Conservation (phyloP, 2,888 invertebrate genomes). For the Diploptera punctata region DNA sequence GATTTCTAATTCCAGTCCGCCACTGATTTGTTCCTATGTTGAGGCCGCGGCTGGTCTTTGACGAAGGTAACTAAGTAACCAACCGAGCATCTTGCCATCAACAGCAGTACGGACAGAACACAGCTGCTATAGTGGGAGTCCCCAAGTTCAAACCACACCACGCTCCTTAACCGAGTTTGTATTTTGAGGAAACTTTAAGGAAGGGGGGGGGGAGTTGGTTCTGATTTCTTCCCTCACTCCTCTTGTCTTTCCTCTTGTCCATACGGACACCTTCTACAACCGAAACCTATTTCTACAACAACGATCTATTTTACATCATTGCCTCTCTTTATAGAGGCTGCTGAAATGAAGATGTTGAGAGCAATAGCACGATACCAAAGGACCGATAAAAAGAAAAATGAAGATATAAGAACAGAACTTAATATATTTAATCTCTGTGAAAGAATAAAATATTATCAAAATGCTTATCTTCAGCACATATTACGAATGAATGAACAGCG, state of each 20-base stretch:
- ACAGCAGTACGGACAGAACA: conserved; percentile 20
- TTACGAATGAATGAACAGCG: no score
- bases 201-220: not conserved
- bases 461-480: no score
- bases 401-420: no score
- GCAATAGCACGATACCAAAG: no score
- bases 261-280: conserved; percentile 6
- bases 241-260: conserved; percentile 15
- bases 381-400: no score
- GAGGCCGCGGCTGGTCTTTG: conserved; percentile 9
- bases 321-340: no score
- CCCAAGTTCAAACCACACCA: conserved; percentile 37
- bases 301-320: conserved; percentile 20
- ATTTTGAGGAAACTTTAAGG: conserved; percentile 32
- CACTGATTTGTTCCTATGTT: not conserved
- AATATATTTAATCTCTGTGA: no score
- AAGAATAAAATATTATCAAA: no score
- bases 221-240: conserved; percentile 16
- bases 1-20: no score
- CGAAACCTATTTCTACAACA: not conserved
- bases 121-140: conserved; percentile 8
- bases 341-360: no score
- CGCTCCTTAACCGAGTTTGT: conserved; percentile 40
- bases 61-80: conserved; percentile 27
- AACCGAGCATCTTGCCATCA: conserved; percentile 27